Percentiles rank a stretch among this genome's conserved stretches.
Conservation (phyloP, 2,888 invertebrate species). For the Seira ritae region DNA sequence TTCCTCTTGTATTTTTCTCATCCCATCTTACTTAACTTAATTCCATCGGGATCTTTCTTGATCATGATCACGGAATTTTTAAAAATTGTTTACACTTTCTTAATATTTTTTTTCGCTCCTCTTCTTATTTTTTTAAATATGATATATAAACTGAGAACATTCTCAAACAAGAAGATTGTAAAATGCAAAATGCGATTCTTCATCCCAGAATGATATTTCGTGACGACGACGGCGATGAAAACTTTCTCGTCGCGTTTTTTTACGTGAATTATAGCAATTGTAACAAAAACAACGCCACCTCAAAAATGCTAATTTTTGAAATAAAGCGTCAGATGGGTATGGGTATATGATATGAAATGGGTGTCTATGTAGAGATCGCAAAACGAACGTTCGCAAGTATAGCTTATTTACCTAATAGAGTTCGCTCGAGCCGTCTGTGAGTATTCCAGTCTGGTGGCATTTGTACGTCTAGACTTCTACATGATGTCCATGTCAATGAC, state of each 20-base stretch:
- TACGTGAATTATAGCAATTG: not conserved
- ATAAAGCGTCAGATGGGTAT: not conserved
- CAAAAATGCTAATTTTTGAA: conserved; percentile 13
- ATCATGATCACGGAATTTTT: conserved; percentile 18
- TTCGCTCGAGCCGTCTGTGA: no score
- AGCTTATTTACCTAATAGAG: no score
- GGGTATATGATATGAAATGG: not conserved
- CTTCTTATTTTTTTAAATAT: not conserved
- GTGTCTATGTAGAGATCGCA: no score
- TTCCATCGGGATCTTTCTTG: conserved; percentile 36
- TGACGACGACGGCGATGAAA: no score
- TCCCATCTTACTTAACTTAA: not conserved
- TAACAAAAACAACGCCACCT: conserved; percentile 16
- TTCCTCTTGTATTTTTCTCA: no score
- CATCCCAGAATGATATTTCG: not conserved
- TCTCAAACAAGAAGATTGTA: not conserved
- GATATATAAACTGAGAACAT: conserved; percentile 12
- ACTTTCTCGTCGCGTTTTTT: not conserved
- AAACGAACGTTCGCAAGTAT: no score
- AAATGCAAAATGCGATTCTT: not conserved
- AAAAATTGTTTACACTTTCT: conserved; percentile 35
- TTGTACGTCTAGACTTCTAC: no score
- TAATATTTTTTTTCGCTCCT: conserved; percentile 19
- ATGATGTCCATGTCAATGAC: no score
- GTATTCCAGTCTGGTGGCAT: no score